Conservation (phyloP, 2,888 invertebrate genomes). For the Sepiola atlantica region DNA sequence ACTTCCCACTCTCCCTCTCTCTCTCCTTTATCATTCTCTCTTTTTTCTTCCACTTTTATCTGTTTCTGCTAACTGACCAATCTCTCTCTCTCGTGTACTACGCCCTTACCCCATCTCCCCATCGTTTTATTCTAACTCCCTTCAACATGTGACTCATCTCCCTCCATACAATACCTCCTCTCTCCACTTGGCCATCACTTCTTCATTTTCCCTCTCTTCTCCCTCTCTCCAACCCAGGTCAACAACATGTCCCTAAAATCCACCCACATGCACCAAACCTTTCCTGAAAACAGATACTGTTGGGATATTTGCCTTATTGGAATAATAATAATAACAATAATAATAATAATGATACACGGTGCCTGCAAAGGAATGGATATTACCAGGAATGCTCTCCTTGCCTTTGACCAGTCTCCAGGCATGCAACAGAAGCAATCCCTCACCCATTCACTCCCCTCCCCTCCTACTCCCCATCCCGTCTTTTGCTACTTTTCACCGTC, state of each 20-base stretch:
- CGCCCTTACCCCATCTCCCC: not conserved
- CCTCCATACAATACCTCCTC: not conserved
- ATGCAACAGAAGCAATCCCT: not conserved
- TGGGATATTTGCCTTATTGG: not conserved
- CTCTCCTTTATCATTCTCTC: not conserved
- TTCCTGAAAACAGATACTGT: not conserved
- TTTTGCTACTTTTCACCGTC: not conserved
- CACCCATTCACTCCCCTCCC: not conserved
- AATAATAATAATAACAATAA: too few species aligned
- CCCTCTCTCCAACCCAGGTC: not conserved
- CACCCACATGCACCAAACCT: not conserved
- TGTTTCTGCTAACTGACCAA: not conserved
- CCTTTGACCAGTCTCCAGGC: not conserved
- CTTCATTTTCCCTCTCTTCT: not conserved
- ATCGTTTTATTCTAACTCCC: not conserved
- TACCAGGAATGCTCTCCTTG: not conserved
- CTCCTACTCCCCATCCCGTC: not conserved
- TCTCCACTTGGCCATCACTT: not conserved
- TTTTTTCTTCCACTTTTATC: not conserved
- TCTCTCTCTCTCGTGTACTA: not conserved
- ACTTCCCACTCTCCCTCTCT: too few species aligned
- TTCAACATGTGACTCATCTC: not conserved
- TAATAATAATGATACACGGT: not conserved
- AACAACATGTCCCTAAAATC: not conserved
- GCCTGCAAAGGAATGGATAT: too few species aligned